Base-by-base conservation (phyloP, 1,140 invertebrate genomes). In the Ylistrum balloti region DNA sequence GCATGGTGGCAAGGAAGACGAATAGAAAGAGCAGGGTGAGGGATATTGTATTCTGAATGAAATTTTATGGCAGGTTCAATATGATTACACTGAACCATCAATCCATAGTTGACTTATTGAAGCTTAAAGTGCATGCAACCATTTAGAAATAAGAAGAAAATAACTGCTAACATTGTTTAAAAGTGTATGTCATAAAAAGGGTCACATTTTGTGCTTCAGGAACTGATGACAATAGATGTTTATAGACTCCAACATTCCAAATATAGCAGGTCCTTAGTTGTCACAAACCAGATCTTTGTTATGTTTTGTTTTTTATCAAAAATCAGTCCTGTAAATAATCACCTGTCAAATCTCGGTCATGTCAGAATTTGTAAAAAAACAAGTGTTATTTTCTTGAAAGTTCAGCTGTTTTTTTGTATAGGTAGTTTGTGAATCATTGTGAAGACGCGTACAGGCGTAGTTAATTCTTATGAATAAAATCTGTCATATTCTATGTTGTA, bases 341-440 rank as follows among this genome's bases (percentile, higher is more conserved):
- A 74, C 20, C n/a, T 28, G n/a, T 74, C 56, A 74, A 74, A 74
- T 74, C 56, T 74, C 56, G 56, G 56, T 74, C 56, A 74, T 74
- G 56, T 74, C 56, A 74, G n/a, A 74, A 17, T 74, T 74, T 74
- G 22, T 28, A 48, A 74, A 45, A 74, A 74, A 28, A 74, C 22
- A 74, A 74, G 56, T 74, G 56, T 74, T 74, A 74, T n/a, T 22
- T 74, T 74, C 35, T 17, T 74, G n/a, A 74, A 28, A 74, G n/a
- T 74, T 28, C 3, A 74, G 56, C n/a, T 28, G 17, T 1, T 7
- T 28, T 74, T 1, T n/a, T 74, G 56, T 74, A 74, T 74, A 17
- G n/a, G 22, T n/a, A 5, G n/a, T 74, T n/a, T 74, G 0, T 11
- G 56, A n/a, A 28, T 74, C 56, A 74, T 74, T 74, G 56, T 74